Evolutionary conservation across 1,140 invertebrate species (phyloP), one percentile per base, ranked within the genome.

Genomic region (Caerostris darwini): DNA sequence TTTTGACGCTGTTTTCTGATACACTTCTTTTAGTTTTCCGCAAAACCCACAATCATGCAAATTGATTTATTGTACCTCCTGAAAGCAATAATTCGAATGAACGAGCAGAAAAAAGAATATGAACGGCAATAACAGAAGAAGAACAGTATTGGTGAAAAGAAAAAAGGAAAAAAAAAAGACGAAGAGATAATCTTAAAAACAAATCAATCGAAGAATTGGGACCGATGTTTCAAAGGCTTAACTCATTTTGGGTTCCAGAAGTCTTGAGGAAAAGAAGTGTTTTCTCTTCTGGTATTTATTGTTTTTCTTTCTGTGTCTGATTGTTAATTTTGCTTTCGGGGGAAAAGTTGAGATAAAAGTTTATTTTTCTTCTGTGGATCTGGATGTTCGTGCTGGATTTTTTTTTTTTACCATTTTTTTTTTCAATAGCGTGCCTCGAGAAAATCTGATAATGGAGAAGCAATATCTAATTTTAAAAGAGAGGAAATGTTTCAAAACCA

Each of bases 181-280:
- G 10, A 71, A 12, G 34, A 77, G 4, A 77, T 50, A 77, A 77
- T 77, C 34, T 5, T 77, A 34, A 77, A 77, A 77, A 77, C 71
- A 77, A 77, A 77, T 50, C 19, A 77, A 77, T 77, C 71, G 71
- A 50, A 50, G 71, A 77, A 77, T 77, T 12, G 71, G 3, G 50
- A 77, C 8, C 34, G 50, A 77, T 77, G 34, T 77, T 77, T 12
- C 34, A 50, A 77, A 77, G 71, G 71, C 71, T 53, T 77, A 77
- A 77, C 71, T 77, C 71, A 77, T 12, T 77, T 77, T 50, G 71
- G 34, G 12, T 34, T 34, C 34, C 34, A 34, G 34, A 34, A 34
- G 0, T 34, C 34, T 34, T 34, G 34, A 34, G 2, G 19, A 77
- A 7, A 7, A 77, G 50, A 12, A 12, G 34, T 71, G 34, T 2